Evolutionary conservation across 2,113 vertebrate species (phyloP), one percentile per base, ranked within the genome.

Genomic region (Megaleporinus macrocephalus): DNA sequence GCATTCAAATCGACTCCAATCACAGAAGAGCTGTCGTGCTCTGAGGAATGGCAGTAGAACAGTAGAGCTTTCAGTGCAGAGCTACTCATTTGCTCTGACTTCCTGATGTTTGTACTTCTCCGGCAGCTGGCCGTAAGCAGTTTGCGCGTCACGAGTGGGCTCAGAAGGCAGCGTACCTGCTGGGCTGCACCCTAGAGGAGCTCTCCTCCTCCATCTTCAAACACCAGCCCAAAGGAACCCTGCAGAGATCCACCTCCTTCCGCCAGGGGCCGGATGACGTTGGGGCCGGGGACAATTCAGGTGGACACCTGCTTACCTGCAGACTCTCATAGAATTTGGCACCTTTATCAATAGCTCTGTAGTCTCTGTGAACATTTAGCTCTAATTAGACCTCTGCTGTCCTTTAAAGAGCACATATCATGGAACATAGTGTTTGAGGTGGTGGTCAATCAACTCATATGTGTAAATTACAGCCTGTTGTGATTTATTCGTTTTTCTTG

Each of bases 61-160:
- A 6, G 13, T 29, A 33, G 5, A 55, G 49, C 47, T 11, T 29
- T 20, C 14, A 4, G 27, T 24, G 59, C 27, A 51, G 27, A 26
- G 27, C 3, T 14, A 20, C 29, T 33, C 4, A 20, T 44, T 1
- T 44, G 13, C 47, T 4, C 65, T 59, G 41, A 75, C 14, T n/a
- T 53, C 9, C 24, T 15, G 4, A 44, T 9, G 13, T 74, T 3
- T 6, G n/a, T 36, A 22, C 79, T 33, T 59, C 4, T 63, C 47
- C 66, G 29, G 53, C 82, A 97, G 96, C 87, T 69, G 96, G 96
- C 7, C 94, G 95, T 0, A 94, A 92, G 78, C 98, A 99, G 92
- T 99, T 99, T 93, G 97, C 97, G 0, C 96, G 95, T 20, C 98
- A 99, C 0, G 98, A 99, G 80, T 99, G 97, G 97, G 98, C 97